Percentiles rank a stretch among this genome's conserved stretches.
Evolutionary conservation across 2,888 invertebrate genomes (phyloP).

Genomic region (Fragum whitleyi): DNA sequence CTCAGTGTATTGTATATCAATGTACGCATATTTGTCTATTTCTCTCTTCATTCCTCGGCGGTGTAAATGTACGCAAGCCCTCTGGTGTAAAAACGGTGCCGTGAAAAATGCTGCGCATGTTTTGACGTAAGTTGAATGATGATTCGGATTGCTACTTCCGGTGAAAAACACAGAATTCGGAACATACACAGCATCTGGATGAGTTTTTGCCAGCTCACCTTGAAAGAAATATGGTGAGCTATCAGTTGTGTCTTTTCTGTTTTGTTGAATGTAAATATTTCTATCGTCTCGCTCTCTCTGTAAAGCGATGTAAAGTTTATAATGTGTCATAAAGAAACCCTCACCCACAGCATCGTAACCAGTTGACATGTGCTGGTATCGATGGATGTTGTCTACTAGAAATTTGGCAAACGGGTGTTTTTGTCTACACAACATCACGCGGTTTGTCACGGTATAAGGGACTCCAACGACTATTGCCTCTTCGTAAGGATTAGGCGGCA

Average conservation of each 20-base stretch:
- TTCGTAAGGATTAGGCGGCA: conserved; percentile 29
- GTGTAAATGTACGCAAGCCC: conserved; percentile 27
- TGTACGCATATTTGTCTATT: not conserved
- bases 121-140: not conserved
- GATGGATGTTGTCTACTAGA: conserved; percentile 20
- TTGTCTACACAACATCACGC: conserved; percentile 20
- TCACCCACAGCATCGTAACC: conserved; percentile 22
- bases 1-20: conserved; percentile 1
- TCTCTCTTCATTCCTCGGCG: not conserved
- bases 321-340: conserved; percentile 31
- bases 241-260: conserved; percentile 1
- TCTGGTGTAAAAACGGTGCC: conserved; percentile 29
- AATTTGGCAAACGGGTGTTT: conserved; percentile 31
- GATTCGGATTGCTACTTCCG: not conserved
- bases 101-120: conserved; percentile 16
- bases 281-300: conserved; percentile 29
- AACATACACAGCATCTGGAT: conserved; percentile 26
- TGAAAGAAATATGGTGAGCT: conserved; percentile 26
- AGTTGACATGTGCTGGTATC: conserved; percentile 13
- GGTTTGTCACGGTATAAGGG: conserved; percentile 22
- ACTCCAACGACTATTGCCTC: conserved; percentile 10
- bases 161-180: conserved; percentile 35
- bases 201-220: not conserved
- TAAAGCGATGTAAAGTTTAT: conserved; percentile 20
- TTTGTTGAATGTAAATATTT: conserved; percentile 8